A percentile compares a stretch with the other conserved stretches of the same genome.
phyloP scores from a whole-genome alignment of 1,140 invertebrate species.

The Dolichoris vasculosae region DNA sequence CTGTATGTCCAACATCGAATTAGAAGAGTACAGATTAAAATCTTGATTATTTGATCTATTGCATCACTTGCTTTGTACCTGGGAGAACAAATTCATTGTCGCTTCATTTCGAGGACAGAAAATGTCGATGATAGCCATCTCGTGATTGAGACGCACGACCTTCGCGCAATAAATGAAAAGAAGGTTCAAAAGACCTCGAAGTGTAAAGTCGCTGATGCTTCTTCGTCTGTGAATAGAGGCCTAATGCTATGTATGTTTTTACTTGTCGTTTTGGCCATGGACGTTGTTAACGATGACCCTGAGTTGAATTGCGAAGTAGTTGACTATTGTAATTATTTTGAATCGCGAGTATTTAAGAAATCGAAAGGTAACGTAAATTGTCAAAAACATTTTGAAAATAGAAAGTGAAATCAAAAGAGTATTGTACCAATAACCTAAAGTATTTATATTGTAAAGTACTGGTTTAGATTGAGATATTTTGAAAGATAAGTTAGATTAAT shows the following conservation, averaged over 20 bases:
- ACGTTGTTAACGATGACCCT: slow-evolving; percentile 50
- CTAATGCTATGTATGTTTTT: slow-evolving; percentile 46
- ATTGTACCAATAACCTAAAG: not conserved
- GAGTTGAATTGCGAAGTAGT: slow-evolving; percentile 37
- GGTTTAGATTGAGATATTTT: too few species aligned
- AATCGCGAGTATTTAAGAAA: not conserved
- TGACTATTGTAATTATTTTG: slow-evolving; percentile 22
- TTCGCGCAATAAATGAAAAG: slow-evolving; percentile 68
- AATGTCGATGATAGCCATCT: slow-evolving; percentile 62
- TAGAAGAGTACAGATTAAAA: not conserved
- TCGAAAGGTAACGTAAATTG: slow-evolving; percentile 9
- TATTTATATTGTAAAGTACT: not conserved
- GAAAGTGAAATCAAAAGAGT: not conserved
- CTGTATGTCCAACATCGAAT: not conserved
- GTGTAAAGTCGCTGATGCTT: slow-evolving; percentile 48
- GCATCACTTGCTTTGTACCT: slow-evolving; percentile 39
- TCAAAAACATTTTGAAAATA: not conserved
- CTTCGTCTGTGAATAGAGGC: slow-evolving; percentile 50
- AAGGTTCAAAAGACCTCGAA: slow-evolving; percentile 35
- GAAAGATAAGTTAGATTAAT: too few species aligned
- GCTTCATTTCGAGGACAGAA: slow-evolving; percentile 54
- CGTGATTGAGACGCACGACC: slow-evolving; percentile 63
- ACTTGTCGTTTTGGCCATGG: slow-evolving; percentile 51
- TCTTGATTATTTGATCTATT: slow-evolving; percentile 23
- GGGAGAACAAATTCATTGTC: slow-evolving; percentile 56